A percentile compares a stretch with the other conserved stretches of the same genome.
Conservation (phyloP, 2,888 invertebrate species). For the Athalia rosae region DNA sequence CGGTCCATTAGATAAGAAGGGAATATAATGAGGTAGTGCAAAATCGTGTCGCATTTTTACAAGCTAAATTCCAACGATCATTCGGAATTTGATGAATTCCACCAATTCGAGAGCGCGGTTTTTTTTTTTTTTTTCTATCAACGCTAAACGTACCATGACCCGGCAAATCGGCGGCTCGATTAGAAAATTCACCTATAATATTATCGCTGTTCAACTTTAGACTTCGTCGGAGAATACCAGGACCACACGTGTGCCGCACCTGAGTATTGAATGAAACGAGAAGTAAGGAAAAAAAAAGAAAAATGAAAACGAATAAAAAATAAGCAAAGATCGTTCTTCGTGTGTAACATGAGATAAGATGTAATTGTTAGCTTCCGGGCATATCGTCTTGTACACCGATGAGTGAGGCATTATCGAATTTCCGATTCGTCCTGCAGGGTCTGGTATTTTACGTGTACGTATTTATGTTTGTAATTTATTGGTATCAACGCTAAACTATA, state of each 20-base stretch:
- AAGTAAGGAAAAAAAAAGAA: constrained; percentile 21
- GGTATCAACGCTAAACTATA: constrained; percentile 25
- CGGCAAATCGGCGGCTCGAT: no score
- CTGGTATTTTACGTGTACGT: constrained; percentile 43
- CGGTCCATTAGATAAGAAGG: constrained; percentile 26
- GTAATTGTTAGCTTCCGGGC: constrained; percentile 37
- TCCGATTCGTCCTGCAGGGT: constrained; percentile 66
- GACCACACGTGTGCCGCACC: constrained; percentile 27
- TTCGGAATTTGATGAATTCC: no score
- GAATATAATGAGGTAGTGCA: constrained; percentile 12
- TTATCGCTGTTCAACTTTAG: no score
- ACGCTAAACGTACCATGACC: no score
- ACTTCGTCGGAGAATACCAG: not conserved
- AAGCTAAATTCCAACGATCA: no score
- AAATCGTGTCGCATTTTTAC: constrained; percentile 35
- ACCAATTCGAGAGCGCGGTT: no score
- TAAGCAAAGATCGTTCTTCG: constrained; percentile 3
- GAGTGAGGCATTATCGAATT: constrained; percentile 72
- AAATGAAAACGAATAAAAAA: not conserved
- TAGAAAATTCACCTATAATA: no score
- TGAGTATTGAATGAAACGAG: not conserved
- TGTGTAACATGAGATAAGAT: constrained; percentile 33
- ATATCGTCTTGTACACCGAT: constrained; percentile 51
- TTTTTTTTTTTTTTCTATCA: no score
- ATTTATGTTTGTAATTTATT: constrained; percentile 23